phyloP scores from a whole-genome alignment of 2,113 vertebrate species.

The Glaucomys volans region DNA sequence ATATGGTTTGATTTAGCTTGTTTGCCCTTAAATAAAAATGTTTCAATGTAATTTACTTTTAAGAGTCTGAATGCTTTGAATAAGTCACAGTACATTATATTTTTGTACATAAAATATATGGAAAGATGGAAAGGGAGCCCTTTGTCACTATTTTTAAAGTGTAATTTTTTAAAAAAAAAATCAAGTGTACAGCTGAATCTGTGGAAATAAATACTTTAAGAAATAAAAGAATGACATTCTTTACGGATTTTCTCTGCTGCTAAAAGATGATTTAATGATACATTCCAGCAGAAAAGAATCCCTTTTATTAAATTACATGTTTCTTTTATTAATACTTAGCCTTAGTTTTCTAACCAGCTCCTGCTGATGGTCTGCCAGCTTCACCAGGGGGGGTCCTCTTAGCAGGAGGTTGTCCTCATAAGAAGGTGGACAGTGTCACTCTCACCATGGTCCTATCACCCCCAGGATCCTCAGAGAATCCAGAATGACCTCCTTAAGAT shows the following conservation, averaged over 20 bases:
- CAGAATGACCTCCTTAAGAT: background rate
- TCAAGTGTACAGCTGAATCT: constrained; percentile 10
- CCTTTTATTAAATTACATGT: constrained; percentile 49
- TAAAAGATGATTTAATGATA: constrained; percentile 61
- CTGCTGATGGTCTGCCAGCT: background rate
- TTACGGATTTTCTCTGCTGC: constrained; percentile 43
- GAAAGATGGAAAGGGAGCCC: constrained; percentile 19
- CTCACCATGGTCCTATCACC: background rate
- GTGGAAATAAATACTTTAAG: constrained; percentile 63
- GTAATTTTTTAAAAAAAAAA: background rate
- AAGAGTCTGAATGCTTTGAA: constrained; percentile 63
- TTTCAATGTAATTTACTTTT: constrained; percentile 68
- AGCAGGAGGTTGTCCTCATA: background rate
- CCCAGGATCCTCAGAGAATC: background rate
- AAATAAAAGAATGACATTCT: constrained; percentile 43
- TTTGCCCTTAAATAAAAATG: constrained; percentile 60
- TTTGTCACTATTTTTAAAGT: constrained; percentile 64
- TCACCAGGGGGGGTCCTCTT: background rate
- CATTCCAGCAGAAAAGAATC: constrained; percentile 24
- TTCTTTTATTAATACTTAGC: constrained; percentile 63
- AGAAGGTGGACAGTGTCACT: background rate
- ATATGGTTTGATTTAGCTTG: constrained; percentile 69
- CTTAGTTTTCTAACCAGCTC: background rate
- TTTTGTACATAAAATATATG: constrained; percentile 17
- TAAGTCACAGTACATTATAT: constrained; percentile 62